Base-by-base conservation (phyloP, 1,140 invertebrate genomes). In the Vanessa tameamea region DNA sequence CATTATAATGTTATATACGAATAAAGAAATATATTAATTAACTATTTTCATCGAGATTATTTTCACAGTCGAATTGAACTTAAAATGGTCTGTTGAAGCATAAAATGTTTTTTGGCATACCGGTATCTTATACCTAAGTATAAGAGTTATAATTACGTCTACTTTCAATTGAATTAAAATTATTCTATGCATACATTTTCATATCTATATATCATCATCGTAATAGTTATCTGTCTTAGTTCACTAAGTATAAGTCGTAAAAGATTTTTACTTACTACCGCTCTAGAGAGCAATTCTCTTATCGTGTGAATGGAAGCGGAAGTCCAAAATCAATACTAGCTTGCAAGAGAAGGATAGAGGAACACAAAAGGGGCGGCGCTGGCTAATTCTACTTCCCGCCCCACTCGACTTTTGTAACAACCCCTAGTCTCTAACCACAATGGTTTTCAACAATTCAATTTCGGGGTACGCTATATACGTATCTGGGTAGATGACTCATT, bases 271-370 rank as follows among this genome's bases (percentile, higher is more conserved):
- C 3, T 37, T 61, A 23, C 14, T 37, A 61, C 31, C 9, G 16
- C 20, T 37, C 20, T 37, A 26, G 57, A 15, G 23, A 31, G 7
- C 57, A 31, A 9, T 51, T 15, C 69, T 31, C 31, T 64, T 59
- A 8, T 43, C 69, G 31, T 50, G 50, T 63, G 64, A 71, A 79
- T 69, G 75, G 72, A 64, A 78, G 75, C 73, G 75, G 73, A 64
- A 78, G 72, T 70, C 61, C 43, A 69, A 79, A 87, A 89, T 88
- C 87, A 87, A 89, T 89, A 88, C 78, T 69, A 77, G 77, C 74
- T 16, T 78, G 86, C 57, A 51, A 75, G 85, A 89, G 75, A 79
- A 81, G 70, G 87, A 87, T 61, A 72, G 81, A 61, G 69, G 64
- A 70, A 74, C 79, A 64, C 75, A 53, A 76, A 83, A 82, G 77